Conservation (phyloP, 2,888 invertebrate species). For the Trichogramma evanescens region DNA sequence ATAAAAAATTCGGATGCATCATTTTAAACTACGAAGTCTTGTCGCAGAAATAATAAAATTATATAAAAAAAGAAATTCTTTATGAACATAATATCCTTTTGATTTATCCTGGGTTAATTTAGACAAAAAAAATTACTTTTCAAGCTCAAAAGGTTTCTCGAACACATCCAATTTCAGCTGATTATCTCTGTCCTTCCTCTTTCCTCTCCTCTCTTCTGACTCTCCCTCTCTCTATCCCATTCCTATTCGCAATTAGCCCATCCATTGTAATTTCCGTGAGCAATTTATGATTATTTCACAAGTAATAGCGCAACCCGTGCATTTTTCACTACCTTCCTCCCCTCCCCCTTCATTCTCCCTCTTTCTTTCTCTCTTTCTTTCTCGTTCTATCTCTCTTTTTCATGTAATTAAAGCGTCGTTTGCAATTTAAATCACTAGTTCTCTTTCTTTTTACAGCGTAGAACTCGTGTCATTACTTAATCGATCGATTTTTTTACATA, state of each 20-base stretch:
- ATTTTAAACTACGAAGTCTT: too few species aligned
- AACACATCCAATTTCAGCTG: constrained; percentile 8
- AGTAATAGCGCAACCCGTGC: constrained; percentile 1
- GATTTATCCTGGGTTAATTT: too few species aligned
- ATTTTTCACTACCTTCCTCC: background rate
- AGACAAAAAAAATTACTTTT: background rate
- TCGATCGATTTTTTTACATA: background rate
- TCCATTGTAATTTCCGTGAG: constrained; percentile 8
- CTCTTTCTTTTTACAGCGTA: background rate
- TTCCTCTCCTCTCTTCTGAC: background rate
- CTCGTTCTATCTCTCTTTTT: background rate
- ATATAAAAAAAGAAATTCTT: too few species aligned
- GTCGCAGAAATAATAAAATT: too few species aligned
- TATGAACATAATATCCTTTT: too few species aligned
- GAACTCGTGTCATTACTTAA: constrained; percentile 3
- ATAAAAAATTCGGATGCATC: too few species aligned
- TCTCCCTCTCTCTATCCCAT: background rate
- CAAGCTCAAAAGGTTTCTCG: constrained; percentile 1
- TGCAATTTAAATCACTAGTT: constrained; percentile 7
- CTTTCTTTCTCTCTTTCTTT: background rate
- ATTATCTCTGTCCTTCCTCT: constrained; percentile 1
- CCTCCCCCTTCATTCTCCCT: background rate
- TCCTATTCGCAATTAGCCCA: constrained; percentile 5
- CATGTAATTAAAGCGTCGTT: constrained; percentile 10
- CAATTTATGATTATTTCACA: constrained; percentile 11